Base-by-base conservation (phyloP, 2,888 invertebrate genomes). In the Nesidiocoris tenuis region DNA sequence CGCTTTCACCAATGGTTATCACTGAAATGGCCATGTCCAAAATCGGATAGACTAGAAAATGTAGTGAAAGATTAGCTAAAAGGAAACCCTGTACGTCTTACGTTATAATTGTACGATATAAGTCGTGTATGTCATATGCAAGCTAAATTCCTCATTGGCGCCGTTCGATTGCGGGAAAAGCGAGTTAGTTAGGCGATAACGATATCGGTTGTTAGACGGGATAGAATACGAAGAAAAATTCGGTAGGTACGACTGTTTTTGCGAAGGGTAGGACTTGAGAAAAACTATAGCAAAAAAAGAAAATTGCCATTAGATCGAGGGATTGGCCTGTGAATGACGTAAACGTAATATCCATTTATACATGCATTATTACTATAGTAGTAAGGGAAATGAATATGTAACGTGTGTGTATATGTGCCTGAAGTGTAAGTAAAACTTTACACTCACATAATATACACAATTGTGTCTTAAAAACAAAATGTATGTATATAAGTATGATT, bases 1-100 rank as follows among this genome's bases (percentile, higher is more conserved):
- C 88, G 95, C 95, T 87, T 96, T 96, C 88, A 96, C 96, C 89
- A 96, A 96, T 89, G 96, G 96, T 88, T 96, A 95, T 90, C 95
- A 96, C 91, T 93, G 92, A 93, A 84, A 84, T 83, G 83, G 56
- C 82, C 61, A 65, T 39, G 75, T 75, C 68, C 67, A 64, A 61
- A 18, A 65, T 18, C 68, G 56, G 67, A 68, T 75, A 75, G 75
- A 68, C 71, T 76, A 63, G 63, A 68, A 68, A 66, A 66, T 61
- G 65, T 75, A 61, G 66, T 70, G 66, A 56, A 75, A 64, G 59
- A 65, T 71, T 63, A 76, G 64, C 18, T 39, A 70, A 71, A 71
- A 61, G 57, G 61, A 61, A 74, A 64, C 56, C 56, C 74, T 74
- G 74, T 74, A 74, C 66, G 74, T 74, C 74, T 67, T 74, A 67